Base-by-base conservation (phyloP, 2,888 invertebrate genomes). In the Drosophila incognita region DNA sequence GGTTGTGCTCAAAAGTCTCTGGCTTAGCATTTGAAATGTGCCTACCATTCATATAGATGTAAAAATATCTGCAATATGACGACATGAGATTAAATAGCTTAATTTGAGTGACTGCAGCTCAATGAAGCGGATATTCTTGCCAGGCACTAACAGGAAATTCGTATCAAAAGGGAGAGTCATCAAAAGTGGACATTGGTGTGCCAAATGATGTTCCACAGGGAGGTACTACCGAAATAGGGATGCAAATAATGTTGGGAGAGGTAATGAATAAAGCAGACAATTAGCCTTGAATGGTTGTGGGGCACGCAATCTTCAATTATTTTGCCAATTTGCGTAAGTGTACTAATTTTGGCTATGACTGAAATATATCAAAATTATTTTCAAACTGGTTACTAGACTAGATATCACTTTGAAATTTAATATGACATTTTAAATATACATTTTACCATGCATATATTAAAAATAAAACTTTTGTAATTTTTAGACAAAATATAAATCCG, bases 271-370 rank as follows among this genome's bases (percentile, higher is more conserved):
- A 42, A 27, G 18, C 38, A 42, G 54, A 33, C 42, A 27, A 58
- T 58, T 11, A 3, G 38, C 58, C 51, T 58, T 69, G 8, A 72
- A 82, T 82, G 56, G 48, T 51, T 49, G 46, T 53, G 7, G 29
- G 40, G 46, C 83, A 83, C 85, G 83, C 87, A 49, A 85, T 46
- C 33, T 68, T 40, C 54, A 77, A 66, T 64, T 69, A 68, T 58
- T 76, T 74, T 40, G 48, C 49, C 33, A 73, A 82, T 69, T 69
- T 69, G 48, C 62, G 67, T 68, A 65, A 13, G 36, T n/a, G 31
- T 29, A 24, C 8, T 6, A 8, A 24, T 38, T 53, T 31, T 11
- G 15, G 7, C 2, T 21, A 13, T 64, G 53, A 59, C 56, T 58
- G 31, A 36, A 52, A 60, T 11, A 46, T 60, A 40, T 40, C 10